Evolutionary conservation across 1,140 invertebrate species (phyloP), one percentile per base, ranked within the genome.

Genomic region (Monochamus saltuarius): DNA sequence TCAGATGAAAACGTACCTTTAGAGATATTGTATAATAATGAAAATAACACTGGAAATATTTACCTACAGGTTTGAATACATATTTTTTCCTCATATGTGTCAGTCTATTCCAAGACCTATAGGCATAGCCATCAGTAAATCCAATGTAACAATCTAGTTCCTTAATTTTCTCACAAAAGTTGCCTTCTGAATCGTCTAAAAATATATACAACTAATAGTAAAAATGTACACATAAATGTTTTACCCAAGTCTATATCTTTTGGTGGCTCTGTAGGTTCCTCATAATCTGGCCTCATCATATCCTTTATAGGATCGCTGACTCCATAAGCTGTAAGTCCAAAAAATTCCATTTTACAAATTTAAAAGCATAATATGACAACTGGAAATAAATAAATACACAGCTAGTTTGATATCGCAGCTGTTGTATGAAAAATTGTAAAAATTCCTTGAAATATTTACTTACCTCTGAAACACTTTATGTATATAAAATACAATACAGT

Each of bases 131-230:
- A 58, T 73, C 69, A 1, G 63, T 61, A 36, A 40, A 40, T 11
- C 72, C 72, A 51, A 71, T 53, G 40, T 73, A 72, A 46, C 68
- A 63, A 43, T 73, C 72, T 7, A 72, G 13, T 39, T 69, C 65
- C 22, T 60, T 61, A 2, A 72, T 62, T 47, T 50, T 56, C 45
- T 71, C 69, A 16, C 54, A 61, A 52, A 73, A 69, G 8, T 47
- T 59, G n/a, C 52, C 11, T 36, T 56, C 39, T 0, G 40, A 39
- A 13, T 56, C 42, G 11, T 29, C 10, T 11, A 6, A 17, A n/a
- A 11, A 56, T 45, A n/a, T 29, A 2, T n/a, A 35, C 54, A 14
- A 3, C 40, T 22, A 38, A 38, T 34, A 37, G 9, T 52, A 17
- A 10, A 47, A 55, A 42, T 40, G 45, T 22, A 9, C 37, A 22